Evolutionary conservation across 2,797 vertebrate genomes (phyloP).

Genomic region (Heterohyrax brucei): DNA sequence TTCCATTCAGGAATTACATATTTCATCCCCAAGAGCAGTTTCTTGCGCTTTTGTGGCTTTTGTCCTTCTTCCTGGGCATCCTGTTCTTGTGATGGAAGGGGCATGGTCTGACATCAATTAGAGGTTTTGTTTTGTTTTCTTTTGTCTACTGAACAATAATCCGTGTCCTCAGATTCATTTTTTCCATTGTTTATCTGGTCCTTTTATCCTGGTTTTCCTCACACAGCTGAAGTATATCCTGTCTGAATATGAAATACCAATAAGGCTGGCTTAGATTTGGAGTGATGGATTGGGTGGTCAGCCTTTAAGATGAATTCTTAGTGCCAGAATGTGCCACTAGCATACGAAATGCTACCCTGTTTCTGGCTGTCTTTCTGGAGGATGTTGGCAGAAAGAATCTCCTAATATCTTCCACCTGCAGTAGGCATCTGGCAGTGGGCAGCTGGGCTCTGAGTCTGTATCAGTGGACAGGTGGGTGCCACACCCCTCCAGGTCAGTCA

Average conservation of each 20-base stretch:
- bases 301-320: neutral
- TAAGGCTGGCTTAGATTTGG: neutral
- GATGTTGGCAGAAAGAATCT: too few relatives aligned
- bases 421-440: neutral
- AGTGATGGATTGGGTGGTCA: neutral
- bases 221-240: neutral
- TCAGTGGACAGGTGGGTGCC: neutral
- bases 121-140: neutral
- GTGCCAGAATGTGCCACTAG: neutral
- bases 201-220: too few relatives aligned
- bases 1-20: neutral
- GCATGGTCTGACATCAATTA: neutral
- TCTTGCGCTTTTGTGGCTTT: neutral
- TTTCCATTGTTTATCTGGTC: neutral
- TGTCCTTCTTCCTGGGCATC: neutral
- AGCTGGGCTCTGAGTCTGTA: neutral
- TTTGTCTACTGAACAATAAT: neutral
- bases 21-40: neutral
- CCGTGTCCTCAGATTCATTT: neutral
- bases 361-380: neutral
- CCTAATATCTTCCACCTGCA: neutral
- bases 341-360: neutral
- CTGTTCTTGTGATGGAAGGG: neutral
- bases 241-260: too few relatives aligned
- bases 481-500: neutral